phyloP scores from a whole-genome alignment of 1,140 invertebrate genomes.

The Calliopsis andreniformis region DNA sequence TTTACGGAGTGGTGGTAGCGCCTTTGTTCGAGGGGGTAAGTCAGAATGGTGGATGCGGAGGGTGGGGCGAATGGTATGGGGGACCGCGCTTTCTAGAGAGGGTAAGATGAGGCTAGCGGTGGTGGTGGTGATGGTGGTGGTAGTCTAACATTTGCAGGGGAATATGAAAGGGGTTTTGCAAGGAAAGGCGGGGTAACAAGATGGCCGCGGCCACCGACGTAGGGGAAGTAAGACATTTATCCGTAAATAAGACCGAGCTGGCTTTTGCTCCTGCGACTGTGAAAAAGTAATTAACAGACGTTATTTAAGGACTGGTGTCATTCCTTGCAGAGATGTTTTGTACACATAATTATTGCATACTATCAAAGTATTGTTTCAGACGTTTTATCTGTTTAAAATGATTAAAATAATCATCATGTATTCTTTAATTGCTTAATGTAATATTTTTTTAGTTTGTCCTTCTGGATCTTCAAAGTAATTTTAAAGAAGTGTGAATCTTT shows the following conservation, averaged over 20 bases:
- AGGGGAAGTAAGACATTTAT: conserved; percentile 76
- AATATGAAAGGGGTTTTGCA: conserved; percentile 66
- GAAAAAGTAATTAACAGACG: conserved; percentile 38
- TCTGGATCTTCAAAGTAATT: too few relatives aligned
- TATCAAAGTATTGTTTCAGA: too few relatives aligned
- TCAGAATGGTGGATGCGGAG: conserved; percentile 61
- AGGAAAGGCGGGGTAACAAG: conserved; percentile 75
- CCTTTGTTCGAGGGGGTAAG: conserved; percentile 62
- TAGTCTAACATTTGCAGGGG: conserved; percentile 69
- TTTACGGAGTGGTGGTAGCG: conserved; percentile 53
- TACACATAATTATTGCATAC: too few relatives aligned
- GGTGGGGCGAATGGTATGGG: conserved; percentile 66
- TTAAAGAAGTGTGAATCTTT: too few relatives aligned
- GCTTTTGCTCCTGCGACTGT: conserved; percentile 13
- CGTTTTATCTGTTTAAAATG: too few relatives aligned
- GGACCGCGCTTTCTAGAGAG: conserved; percentile 64
- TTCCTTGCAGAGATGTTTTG: neutral
- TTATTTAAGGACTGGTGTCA: conserved; percentile 4
- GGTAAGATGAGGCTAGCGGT: conserved; percentile 71
- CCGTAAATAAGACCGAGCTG: conserved; percentile 56
- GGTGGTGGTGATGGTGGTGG: conserved; percentile 60
- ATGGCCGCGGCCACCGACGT: conserved; percentile 70
- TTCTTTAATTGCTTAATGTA: too few relatives aligned
- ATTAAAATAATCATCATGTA: too few relatives aligned
- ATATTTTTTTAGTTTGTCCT: too few relatives aligned